A percentile compares a stretch with the other conserved stretches of the same genome.
Evolutionary conservation across 2,113 vertebrate genomes (phyloP).

Genomic region (Laticauda laticaudata): DNA sequence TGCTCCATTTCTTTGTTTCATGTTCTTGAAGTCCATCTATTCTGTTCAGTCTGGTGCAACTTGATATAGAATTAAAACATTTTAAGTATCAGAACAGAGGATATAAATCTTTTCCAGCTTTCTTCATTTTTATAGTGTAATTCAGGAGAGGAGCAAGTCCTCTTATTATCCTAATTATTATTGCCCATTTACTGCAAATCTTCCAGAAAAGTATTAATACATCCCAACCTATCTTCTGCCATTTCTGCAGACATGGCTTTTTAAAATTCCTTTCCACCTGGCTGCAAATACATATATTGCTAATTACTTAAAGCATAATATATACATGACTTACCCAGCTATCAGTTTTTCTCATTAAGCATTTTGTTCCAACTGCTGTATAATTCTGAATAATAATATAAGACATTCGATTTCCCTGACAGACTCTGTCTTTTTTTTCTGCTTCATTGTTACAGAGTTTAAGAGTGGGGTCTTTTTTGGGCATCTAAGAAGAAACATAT

Average conservation of each 20-base stretch:
- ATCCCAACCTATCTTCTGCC: not conserved
- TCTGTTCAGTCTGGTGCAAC: not conserved
- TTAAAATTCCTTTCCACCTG: not conserved
- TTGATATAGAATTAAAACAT: not conserved
- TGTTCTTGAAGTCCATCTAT: not conserved
- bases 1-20: not conserved
- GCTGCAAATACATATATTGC: not conserved
- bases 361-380: not conserved
- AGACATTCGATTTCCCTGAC: not conserved
- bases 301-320: not conserved
- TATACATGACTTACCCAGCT: not conserved
- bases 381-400: not conserved
- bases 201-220: not conserved
- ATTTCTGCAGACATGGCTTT: not conserved
- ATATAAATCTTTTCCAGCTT: not conserved
- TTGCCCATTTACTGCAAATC: not conserved
- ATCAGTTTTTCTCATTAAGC: not conserved
- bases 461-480: not conserved
- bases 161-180: not conserved
- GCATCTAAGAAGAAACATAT: not conserved
- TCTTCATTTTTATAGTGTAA: not conserved
- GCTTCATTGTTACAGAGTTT: not conserved
- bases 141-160: not conserved
- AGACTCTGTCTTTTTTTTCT: not conserved
- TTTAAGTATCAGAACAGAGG: not conserved